These are phyloP conservation scores for Drosophila melanica DNA, from an alignment of 1,140 invertebrate genomes.

Conservation along the genomic window DNA sequence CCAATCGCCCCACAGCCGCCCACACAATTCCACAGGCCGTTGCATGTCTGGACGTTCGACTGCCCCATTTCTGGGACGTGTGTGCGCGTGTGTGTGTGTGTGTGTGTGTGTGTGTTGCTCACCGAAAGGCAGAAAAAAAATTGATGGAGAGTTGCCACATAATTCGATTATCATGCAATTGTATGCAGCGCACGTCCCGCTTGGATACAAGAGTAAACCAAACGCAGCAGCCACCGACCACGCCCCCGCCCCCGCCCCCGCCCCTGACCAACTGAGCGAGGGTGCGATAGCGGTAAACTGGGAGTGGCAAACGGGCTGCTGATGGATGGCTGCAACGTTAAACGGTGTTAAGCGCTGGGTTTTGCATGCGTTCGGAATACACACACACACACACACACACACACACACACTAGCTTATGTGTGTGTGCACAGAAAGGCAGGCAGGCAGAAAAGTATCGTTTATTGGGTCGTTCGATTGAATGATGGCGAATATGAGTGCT, in stretches of 20 bases:
- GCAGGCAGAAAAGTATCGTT: constrained; percentile 24
- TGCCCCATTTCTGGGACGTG: constrained; percentile 11
- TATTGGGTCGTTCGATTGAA: constrained; percentile 26
- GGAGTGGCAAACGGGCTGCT: neutral
- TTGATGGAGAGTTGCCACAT: constrained; percentile 63
- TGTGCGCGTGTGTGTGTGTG: constrained; percentile 7
- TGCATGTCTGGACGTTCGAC: constrained; percentile 23
- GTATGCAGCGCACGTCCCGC: constrained; percentile 49
- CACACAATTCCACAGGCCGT: constrained; percentile 16
- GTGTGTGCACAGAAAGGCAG: neutral
- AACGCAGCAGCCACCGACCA: neutral
- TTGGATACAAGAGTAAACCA: constrained; percentile 32
- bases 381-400: neutral
- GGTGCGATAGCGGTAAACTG: neutral
- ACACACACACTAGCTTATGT: neutral
- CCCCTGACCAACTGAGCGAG: neutral
- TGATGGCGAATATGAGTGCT: constrained; percentile 10
- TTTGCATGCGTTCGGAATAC: neutral
- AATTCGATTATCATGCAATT: constrained; percentile 73
- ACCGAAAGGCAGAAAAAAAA: neutral
- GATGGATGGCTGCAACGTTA: constrained; percentile 41
- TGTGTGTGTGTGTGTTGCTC: constrained; percentile 6
- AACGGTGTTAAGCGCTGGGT: constrained; percentile 32
- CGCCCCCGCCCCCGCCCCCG: neutral
- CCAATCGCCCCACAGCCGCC: constrained; percentile 10